Conservation (phyloP, 2,797 vertebrate genomes). For the Hydrolagus colliei region DNA sequence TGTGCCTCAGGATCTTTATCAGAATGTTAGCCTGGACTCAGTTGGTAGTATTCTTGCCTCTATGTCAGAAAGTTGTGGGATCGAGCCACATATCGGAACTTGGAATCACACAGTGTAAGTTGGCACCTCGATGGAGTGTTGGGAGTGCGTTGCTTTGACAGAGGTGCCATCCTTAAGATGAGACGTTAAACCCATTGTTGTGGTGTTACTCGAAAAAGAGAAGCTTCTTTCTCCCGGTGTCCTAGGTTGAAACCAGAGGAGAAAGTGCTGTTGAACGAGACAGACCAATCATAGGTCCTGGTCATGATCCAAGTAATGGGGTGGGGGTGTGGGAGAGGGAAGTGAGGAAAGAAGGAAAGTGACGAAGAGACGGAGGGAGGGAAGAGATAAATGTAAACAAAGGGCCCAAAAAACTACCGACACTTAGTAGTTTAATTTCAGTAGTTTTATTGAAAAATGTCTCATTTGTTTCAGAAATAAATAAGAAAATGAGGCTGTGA, state of each 20-base stretch:
- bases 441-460: slow-evolving; percentile 99
- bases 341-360: background rate
- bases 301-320: too few relatives aligned
- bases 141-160: background rate
- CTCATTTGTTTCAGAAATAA: slow-evolving; percentile 99
- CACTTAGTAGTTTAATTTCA: slow-evolving; percentile 70
- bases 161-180: background rate
- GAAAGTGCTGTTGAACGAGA: too few relatives aligned
- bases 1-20: too few relatives aligned
- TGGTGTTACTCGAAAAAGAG: background rate
- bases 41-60: too few relatives aligned
- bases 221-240: background rate
- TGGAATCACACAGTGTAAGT: background rate
- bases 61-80: too few relatives aligned
- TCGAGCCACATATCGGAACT: too few relatives aligned
- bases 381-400: background rate
- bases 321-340: slow-evolving; percentile 10
- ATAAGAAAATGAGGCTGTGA: slow-evolving; percentile 97
- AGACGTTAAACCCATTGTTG: background rate
- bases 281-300: too few relatives aligned
- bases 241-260: background rate
- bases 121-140: background rate
- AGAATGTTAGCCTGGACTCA: too few relatives aligned
- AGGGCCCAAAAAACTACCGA: background rate
- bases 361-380: background rate